A percentile compares a stretch with the other conserved stretches of the same genome.
These are phyloP conservation scores for Euleptes europaea DNA, from an alignment of 2,113 vertebrate species.

Conservation along the genomic window DNA sequence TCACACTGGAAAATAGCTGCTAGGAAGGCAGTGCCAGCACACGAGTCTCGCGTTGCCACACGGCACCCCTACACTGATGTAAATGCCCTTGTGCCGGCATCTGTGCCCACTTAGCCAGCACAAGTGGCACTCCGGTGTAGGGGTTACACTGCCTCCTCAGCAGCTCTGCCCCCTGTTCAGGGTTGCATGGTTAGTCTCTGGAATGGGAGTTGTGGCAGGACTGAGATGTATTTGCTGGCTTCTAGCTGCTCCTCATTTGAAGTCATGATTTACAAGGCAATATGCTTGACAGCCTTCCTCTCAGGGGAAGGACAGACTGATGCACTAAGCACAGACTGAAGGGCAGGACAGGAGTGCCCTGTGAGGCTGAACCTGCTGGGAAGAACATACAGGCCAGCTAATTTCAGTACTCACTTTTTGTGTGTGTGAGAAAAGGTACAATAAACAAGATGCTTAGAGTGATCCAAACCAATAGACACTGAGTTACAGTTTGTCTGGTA, in stretches of 20 bases:
- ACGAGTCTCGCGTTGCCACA: too few species aligned
- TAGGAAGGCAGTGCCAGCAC: too few species aligned
- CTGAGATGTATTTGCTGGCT: neutral
- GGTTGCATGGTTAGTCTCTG: neutral
- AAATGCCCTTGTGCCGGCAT: too few species aligned
- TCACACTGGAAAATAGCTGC: too few species aligned
- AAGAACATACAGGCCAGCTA: neutral
- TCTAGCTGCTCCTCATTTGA: neutral
- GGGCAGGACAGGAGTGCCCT: neutral
- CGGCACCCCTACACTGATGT: too few species aligned
- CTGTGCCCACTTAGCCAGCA: too few species aligned
- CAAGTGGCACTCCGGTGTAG: too few species aligned
- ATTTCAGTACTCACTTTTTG: neutral
- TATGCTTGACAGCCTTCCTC: neutral
- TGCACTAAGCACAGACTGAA: neutral
- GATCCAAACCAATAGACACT: neutral
- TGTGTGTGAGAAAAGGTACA: neutral
- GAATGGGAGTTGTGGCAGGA: neutral
- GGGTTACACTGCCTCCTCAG: too few species aligned
- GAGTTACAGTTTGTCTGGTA: neutral
- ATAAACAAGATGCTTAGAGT: neutral
- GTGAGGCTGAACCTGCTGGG: neutral
- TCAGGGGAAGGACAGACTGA: neutral
- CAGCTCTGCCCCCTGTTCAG: too few species aligned
- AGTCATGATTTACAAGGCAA: neutral